A percentile compares a stretch with the other conserved stretches of the same genome.
Conservation (phyloP, 2,888 invertebrate genomes). For the Hirtodrosophila confusa region DNA sequence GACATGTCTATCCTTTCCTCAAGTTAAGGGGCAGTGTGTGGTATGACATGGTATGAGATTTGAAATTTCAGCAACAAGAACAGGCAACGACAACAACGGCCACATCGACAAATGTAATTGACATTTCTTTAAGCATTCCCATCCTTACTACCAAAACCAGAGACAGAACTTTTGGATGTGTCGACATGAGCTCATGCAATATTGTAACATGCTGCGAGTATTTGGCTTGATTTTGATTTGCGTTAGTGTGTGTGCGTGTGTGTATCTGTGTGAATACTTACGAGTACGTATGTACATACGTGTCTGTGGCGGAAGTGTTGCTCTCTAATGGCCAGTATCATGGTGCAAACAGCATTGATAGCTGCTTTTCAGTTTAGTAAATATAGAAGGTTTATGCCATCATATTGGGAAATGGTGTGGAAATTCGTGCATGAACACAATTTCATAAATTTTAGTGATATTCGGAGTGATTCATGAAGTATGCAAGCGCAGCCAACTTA, state of each 20-base stretch:
- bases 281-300: conserved; percentile 11
- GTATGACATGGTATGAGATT: conserved; percentile 53
- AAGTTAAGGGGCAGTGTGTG: neutral
- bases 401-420: conserved; percentile 10
- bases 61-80: conserved; percentile 57
- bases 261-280: neutral
- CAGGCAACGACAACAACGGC: conserved; percentile 35
- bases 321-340: conserved; percentile 47
- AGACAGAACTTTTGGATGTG: conserved; percentile 47
- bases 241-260: neutral
- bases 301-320: conserved; percentile 32
- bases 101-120: conserved; percentile 78
- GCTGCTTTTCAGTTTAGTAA: conserved; percentile 20
- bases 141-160: conserved; percentile 38
- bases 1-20: conserved; percentile 26
- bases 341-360: conserved; percentile 48
- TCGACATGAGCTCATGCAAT: conserved; percentile 40
- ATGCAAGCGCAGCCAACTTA: neutral
- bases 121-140: conserved; percentile 65
- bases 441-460: neutral
- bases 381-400: conserved; percentile 5
- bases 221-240: conserved; percentile 21
- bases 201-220: conserved; percentile 51
- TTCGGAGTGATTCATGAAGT: neutral
- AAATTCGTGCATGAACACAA: conserved; percentile 7